phyloP scores from a whole-genome alignment of 2,797 vertebrate genomes.

The Myiotriccus ornatus region DNA sequence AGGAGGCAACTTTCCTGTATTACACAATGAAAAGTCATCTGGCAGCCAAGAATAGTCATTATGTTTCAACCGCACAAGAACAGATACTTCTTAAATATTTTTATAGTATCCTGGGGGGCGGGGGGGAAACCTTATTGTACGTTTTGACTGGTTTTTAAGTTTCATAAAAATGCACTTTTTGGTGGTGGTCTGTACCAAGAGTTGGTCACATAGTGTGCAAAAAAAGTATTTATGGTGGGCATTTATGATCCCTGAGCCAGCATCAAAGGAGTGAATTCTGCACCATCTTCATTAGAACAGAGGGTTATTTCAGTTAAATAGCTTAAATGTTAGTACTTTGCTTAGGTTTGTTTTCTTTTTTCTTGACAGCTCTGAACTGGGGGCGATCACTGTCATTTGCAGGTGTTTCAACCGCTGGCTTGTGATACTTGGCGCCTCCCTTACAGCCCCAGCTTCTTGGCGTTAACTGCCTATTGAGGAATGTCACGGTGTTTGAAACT shows the following conservation, averaged over 20 bases:
- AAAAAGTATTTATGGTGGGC: background rate
- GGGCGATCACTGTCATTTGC: background rate
- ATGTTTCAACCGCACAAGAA: background rate
- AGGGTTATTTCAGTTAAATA: background rate
- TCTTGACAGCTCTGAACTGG: too few relatives aligned
- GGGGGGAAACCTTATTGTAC: background rate
- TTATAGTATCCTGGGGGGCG: background rate
- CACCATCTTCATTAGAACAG: background rate
- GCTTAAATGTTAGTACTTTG: background rate
- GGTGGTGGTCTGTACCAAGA: background rate
- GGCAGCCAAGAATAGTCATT: background rate
- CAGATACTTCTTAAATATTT: background rate
- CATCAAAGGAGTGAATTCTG: background rate
- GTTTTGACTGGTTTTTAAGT: background rate
- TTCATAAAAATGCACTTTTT: background rate
- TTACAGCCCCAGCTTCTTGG: background rate
- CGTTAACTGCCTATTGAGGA: accelerated
- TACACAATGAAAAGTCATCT: background rate
- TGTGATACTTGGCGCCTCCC: background rate
- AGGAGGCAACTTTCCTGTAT: background rate
- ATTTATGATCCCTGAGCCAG: background rate
- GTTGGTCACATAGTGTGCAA: background rate
- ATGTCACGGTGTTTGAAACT: background rate
- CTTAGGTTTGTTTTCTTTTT: background rate
- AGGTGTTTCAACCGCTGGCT: background rate